Conservation (phyloP, 2,888 invertebrate genomes). For the Temnothorax ravouxi region DNA sequence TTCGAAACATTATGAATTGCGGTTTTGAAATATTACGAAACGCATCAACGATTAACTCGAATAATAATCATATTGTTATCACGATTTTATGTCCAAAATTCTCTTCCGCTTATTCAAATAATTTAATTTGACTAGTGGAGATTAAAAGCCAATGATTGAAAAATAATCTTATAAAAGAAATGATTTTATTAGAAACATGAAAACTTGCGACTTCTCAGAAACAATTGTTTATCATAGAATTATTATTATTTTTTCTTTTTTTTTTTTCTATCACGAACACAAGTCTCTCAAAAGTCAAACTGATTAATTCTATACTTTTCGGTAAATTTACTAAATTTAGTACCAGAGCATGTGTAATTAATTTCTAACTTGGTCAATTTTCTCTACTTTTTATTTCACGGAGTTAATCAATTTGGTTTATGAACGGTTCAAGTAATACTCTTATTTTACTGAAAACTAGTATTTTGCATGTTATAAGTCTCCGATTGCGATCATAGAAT, state of each 20-base stretch:
- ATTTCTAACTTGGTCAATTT: not conserved
- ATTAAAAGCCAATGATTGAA: not conserved
- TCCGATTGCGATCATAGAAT: conserved; percentile 1
- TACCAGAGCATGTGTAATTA: not conserved
- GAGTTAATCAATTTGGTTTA: not conserved
- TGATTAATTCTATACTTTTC: not conserved
- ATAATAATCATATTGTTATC: not conserved
- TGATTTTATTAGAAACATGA: not conserved
- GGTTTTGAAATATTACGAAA: not conserved
- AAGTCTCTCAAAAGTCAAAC: not conserved
- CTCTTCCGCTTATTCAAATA: not conserved
- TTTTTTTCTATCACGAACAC: not conserved
- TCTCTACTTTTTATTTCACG: not conserved
- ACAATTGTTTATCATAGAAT: not conserved
- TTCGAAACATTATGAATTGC: not conserved
- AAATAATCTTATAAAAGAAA: not conserved
- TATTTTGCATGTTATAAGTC: not conserved
- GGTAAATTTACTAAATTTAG: not conserved
- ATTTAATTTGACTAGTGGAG: not conserved
- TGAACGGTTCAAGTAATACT: not conserved
- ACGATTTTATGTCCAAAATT: not conserved
- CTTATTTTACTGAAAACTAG: not conserved
- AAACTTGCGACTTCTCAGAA: not conserved
- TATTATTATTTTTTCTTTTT: no score
- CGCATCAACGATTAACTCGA: not conserved